Conservation (phyloP, 2,797 vertebrate genomes). For the Mormyrops boulengeri region DNA sequence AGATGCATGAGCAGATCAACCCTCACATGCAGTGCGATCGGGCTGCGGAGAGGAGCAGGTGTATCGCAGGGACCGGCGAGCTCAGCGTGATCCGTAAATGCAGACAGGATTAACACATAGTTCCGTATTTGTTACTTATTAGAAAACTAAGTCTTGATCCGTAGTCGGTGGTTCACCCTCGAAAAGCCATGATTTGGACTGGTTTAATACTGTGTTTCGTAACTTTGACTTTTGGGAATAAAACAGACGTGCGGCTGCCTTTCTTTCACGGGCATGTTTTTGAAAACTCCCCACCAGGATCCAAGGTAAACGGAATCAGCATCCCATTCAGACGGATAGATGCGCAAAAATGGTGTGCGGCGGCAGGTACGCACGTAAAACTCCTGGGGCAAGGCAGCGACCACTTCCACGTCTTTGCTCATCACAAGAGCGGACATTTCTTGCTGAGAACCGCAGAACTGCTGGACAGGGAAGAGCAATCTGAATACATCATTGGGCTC, state of each 20-base stretch:
- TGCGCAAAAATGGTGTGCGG: slow-evolving; percentile 60
- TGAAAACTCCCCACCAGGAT: slow-evolving; percentile 72
- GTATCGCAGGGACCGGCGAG: slow-evolving; percentile 49
- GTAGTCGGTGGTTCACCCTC: slow-evolving; percentile 36
- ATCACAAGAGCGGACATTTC: slow-evolving; percentile 69
- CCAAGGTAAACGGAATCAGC: slow-evolving; percentile 69
- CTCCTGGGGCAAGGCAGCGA: slow-evolving; percentile 66
- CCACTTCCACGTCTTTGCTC: slow-evolving; percentile 66
- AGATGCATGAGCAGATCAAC: slow-evolving; percentile 26
- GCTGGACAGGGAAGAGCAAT: slow-evolving; percentile 71
- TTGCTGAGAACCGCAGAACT: slow-evolving; percentile 65
- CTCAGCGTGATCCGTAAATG: slow-evolving; percentile 27
- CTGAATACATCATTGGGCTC: slow-evolving; percentile 62
- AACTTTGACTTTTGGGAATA: slow-evolving; percentile 52
- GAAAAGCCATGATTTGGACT: slow-evolving; percentile 60
- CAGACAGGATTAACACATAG: slow-evolving; percentile 1
- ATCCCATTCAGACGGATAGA: slow-evolving; percentile 70
- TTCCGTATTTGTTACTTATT: slow-evolving; percentile 24
- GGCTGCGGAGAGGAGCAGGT: slow-evolving; percentile 44
- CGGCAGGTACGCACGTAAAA: slow-evolving; percentile 62
- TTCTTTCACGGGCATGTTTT: slow-evolving; percentile 73
- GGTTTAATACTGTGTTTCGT: slow-evolving; percentile 50
- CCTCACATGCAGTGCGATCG: slow-evolving; percentile 49
- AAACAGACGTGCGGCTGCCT: slow-evolving; percentile 54
- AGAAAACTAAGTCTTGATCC: slow-evolving; percentile 24